Evolutionary conservation across 2,888 invertebrate genomes (phyloP).

Genomic region (Leptopilina syphax): DNA sequence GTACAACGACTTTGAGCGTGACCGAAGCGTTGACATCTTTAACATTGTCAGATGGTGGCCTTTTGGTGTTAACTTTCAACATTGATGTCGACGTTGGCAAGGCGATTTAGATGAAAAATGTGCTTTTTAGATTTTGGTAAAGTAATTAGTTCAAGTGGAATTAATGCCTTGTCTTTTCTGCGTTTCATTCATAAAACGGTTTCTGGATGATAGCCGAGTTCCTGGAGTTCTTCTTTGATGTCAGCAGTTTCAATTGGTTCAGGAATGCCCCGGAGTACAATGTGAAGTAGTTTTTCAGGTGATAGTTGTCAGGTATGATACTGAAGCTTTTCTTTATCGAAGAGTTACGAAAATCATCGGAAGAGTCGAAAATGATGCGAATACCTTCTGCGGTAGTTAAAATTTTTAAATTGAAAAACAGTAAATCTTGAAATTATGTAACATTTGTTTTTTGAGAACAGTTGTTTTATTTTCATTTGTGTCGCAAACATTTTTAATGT

Average conservation of each 20-base stretch:
- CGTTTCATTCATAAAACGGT: not conserved
- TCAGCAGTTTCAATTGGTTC: not conserved
- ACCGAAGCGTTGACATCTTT: not conserved
- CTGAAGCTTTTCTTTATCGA: not conserved
- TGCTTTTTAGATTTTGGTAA: not conserved
- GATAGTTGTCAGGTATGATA: not conserved
- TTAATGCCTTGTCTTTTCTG: not conserved
- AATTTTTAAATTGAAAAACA: no score
- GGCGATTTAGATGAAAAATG: not conserved
- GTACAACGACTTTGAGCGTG: not conserved
- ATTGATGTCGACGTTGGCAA: not conserved
- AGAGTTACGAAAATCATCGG: not conserved
- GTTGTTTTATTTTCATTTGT: no score
- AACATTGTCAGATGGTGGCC: no score
- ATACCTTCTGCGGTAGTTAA: not conserved
- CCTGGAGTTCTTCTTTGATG: not conserved
- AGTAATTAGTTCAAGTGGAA: not conserved
- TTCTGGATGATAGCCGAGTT: not conserved
- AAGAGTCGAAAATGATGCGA: not conserved
- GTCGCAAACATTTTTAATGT: no score
- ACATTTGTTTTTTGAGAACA: no score
- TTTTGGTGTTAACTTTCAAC: not conserved
- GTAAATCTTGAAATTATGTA: no score
- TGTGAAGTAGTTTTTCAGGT: not conserved
- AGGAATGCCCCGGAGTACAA: not conserved